phyloP scores from a whole-genome alignment of 2,113 vertebrate genomes.

The Meleagris gallopavo region DNA sequence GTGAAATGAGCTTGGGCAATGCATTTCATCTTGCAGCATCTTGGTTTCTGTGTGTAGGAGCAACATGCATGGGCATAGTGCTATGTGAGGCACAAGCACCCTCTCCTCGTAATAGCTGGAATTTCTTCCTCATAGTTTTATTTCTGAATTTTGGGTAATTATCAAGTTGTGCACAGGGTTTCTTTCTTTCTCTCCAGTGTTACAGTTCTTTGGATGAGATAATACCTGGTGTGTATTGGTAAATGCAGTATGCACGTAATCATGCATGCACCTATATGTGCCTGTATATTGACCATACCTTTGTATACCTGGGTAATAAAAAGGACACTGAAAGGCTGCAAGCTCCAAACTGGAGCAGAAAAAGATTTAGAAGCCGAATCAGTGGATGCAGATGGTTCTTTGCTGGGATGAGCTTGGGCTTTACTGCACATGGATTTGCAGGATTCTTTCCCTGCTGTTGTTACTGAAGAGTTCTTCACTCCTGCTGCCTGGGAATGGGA shows the following conservation, averaged over 20 bases:
- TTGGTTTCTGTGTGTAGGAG: neutral
- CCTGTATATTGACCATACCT: fast-evolving
- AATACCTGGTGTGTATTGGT: fast-evolving
- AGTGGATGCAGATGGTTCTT: neutral
- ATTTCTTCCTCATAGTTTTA: neutral
- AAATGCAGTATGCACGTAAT: fast-evolving
- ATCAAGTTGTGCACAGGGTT: fast-evolving
- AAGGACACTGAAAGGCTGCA: neutral
- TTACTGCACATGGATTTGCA: neutral
- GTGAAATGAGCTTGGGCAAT: neutral
- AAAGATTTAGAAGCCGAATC: neutral
- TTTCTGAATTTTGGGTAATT: neutral
- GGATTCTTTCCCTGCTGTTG: neutral
- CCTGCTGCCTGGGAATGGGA: neutral
- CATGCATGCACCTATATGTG: fast-evolving
- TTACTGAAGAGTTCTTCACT: neutral
- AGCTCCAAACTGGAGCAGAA: neutral
- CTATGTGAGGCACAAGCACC: neutral
- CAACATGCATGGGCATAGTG: fast-evolving
- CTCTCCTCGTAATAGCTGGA: neutral
- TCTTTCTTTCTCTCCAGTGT: neutral
- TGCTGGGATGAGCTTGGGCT: neutral
- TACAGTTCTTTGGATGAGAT: neutral
- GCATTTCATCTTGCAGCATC: neutral
- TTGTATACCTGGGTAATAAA: neutral